Percentiles rank a stretch among this genome's conserved stretches.
Conservation (phyloP, 2,797 vertebrate species). For the Sciurus carolinensis region DNA sequence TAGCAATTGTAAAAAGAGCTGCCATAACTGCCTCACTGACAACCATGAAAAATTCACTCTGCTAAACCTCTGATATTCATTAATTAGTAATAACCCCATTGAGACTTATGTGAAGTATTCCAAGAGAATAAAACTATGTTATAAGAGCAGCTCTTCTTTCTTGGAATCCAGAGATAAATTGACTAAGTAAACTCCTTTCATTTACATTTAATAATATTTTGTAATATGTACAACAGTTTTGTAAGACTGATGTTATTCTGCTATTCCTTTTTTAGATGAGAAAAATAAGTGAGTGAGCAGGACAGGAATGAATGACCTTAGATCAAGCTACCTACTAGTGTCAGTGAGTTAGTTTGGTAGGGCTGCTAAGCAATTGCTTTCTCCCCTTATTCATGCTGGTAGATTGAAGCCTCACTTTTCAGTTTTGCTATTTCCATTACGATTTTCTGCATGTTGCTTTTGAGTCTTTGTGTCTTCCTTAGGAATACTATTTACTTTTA, state of each 20-base stretch:
- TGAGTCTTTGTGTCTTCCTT: background rate
- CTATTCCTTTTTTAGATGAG: background rate
- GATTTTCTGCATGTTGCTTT: background rate
- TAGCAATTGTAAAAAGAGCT: background rate
- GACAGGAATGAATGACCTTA: background rate
- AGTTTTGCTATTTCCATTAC: background rate
- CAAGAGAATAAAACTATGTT: background rate
- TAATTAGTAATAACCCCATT: background rate
- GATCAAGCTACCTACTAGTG: background rate
- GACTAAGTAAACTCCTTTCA: background rate
- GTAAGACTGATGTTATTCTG: background rate
- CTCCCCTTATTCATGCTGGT: background rate
- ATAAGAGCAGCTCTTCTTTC: background rate
- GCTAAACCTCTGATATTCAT: background rate
- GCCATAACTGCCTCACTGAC: background rate
- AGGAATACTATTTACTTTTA: background rate
- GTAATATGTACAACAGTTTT: background rate
- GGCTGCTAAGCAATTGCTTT: background rate
- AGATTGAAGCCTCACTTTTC: background rate
- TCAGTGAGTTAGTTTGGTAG: background rate
- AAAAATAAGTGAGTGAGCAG: background rate
- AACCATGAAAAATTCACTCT: background rate
- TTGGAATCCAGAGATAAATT: background rate
- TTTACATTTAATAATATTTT: background rate
- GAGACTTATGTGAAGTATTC: background rate